Evolutionary conservation across 2,113 vertebrate species (phyloP).

Genomic region (Dromiciops gliroides): DNA sequence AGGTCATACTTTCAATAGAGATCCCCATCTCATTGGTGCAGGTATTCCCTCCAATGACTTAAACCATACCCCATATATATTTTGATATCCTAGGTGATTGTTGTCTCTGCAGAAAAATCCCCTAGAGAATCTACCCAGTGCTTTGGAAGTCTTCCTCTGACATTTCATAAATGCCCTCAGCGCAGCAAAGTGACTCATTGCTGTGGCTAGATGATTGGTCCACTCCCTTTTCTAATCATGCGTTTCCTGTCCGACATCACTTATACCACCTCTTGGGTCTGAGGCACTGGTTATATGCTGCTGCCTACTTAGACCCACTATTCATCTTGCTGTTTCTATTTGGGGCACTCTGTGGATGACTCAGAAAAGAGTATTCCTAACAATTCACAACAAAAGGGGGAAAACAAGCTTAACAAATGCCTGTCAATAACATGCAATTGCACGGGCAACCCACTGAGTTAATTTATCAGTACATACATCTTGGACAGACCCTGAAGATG

Average conservation of each 20-base stretch:
- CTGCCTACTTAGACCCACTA: neutral
- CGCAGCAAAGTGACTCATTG: neutral
- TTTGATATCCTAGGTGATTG: neutral
- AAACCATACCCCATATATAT: neutral
- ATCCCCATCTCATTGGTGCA: neutral
- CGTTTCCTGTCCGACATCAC: neutral
- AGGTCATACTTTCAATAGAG: neutral
- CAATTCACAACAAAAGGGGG: neutral
- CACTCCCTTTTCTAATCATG: neutral
- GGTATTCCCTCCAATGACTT: neutral
- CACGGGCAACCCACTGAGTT: no score
- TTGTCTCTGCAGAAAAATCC: neutral
- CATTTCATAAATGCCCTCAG: neutral
- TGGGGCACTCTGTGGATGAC: neutral
- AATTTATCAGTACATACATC: no score
- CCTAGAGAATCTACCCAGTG: neutral
- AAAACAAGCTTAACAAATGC: neutral
- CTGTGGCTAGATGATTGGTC: neutral
- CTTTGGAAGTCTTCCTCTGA: neutral
- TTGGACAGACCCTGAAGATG: neutral
- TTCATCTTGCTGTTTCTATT: neutral
- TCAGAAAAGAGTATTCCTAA: neutral
- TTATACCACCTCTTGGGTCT: neutral
- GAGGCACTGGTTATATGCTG: neutral
- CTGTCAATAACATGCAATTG: neutral